Base-by-base conservation (phyloP, 2,888 invertebrate species). In the Dorcus hopei region DNA sequence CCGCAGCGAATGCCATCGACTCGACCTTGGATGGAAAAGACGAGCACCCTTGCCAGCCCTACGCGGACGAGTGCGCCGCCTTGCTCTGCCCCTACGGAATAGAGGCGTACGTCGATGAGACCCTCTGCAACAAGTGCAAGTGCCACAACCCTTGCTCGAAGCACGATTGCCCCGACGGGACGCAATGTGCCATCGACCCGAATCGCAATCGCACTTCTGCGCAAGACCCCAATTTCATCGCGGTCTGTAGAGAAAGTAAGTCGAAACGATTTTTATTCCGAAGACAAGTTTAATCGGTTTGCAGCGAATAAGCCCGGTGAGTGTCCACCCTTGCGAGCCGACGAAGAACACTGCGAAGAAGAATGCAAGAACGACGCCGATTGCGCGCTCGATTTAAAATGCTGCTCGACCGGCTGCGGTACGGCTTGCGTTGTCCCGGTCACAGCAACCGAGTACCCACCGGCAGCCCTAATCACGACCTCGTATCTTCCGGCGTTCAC, bases 301-400 rank as follows among this genome's bases (percentile, higher is more conserved):
- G 1, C 72, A 90, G 90, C 81, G 23, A 83, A 82, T 69, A 94
- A 91, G 74, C 79, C 82, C n/a, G 90, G 90, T 3, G 77, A 77
- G 26, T 91, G 90, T 70, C 90, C 90, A 2, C 72, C 69, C 47
- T 71, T 83, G 16, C 76, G 77, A 7, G 75, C 75, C 49, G 76
- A 78, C 8, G 72, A 76, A n/a, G 76, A 77, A 53, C 74, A 80
- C 51, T 80, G 82, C 48, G 94, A 95, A 74, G 80, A 81, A 38
- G 88, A 91, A 74, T 95, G 95, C 71, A 79, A 81, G 60, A 86
- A 86, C 54, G 95, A 95, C 75, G 90, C 91, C 0, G 91, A 93
- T 72, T 96, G 95, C 74, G 78, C 84, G 9, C 87, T 86, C 38
- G 85, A 85, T 23, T 82, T 86, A 73, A 95, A 95, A 77, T 95